Base-by-base conservation (phyloP, 1,140 invertebrate genomes). In the Caenorhabditis tropicalis region DNA sequence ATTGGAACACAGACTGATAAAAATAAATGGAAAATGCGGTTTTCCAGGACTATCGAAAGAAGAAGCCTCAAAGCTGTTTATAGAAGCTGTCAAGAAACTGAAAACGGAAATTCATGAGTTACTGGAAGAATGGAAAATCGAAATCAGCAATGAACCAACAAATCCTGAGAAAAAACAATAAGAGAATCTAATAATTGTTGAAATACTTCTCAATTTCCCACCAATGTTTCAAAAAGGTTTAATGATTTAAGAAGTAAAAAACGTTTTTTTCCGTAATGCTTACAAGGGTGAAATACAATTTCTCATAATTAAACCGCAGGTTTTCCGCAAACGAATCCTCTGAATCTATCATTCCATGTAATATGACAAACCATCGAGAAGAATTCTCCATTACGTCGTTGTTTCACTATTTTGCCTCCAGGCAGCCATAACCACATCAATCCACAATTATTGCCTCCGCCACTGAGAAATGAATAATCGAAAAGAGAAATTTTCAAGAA, bases 41-140 rank as follows among this genome's bases (percentile, higher is more conserved):
- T 0, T 56, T 81, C 27, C 31, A 85, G 87, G 87, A 7, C 16
- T 87, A 9, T 27, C 74, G 7, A 79, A 79, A 51, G 58, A 46
- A 79, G 87, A 88, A 56, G 87, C 87, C n/a, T 82, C 27, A 7
- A 51, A 49, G 12, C 79, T 86, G n/a, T 88, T 86, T 79, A 87
- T 87, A 16, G 87, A 88, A 70, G 87, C 80, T 27, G 85, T 88
- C 29, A 31, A 48, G 19, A 74, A 70, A 21, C 39, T 88, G 80
- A 80, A 88, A 48, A 16, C 12, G 21, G 39, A 84, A 27, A 81
- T 88, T 27, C 85, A 86, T 29, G 27, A 83, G 27, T 79, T 88
- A 9, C n/a, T 88, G n/a, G 51, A 51, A 19, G 10, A 86, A 5
- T 88, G 87, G 87, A 87, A 65, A 86, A 48, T 86, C 46, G 83